phyloP scores from a whole-genome alignment of 2,888 invertebrate species.

The Graphium colonna region DNA sequence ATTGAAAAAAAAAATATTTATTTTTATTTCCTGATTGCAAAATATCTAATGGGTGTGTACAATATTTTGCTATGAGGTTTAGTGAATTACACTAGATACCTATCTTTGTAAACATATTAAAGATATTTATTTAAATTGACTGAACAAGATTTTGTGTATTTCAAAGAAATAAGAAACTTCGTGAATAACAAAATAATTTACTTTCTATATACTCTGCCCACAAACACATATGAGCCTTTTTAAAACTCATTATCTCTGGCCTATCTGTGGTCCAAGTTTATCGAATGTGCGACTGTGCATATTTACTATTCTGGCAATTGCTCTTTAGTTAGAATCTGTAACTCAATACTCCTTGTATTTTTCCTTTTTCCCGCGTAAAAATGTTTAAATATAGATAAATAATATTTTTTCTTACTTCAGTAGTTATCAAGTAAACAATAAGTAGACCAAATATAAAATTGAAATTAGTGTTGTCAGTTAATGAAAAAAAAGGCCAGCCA shows the following conservation, averaged over 20 bases:
- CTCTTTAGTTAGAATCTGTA: background rate
- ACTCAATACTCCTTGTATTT: background rate
- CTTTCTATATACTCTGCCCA: too few relatives aligned
- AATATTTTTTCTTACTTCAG: background rate
- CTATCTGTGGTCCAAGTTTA: conserved; percentile 36
- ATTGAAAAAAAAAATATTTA: too few relatives aligned
- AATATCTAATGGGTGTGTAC: too few relatives aligned
- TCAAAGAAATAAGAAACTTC: too few relatives aligned
- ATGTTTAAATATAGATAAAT: background rate
- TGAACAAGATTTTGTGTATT: too few relatives aligned
- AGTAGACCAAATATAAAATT: background rate
- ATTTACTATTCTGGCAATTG: conserved; percentile 30
- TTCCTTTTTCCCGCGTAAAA: background rate
- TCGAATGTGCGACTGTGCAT: conserved; percentile 35
- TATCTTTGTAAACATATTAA: too few relatives aligned
- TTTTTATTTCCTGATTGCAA: too few relatives aligned
- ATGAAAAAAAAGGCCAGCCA: background rate
- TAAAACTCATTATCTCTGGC: conserved; percentile 25
- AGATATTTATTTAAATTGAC: too few relatives aligned
- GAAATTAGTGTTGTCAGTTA: background rate
- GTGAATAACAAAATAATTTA: too few relatives aligned
- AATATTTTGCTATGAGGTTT: too few relatives aligned
- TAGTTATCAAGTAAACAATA: background rate
- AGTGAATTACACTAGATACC: too few relatives aligned
- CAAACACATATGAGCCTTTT: too few relatives aligned